Conservation (phyloP, 2,113 vertebrate genomes). For the Zapornia atra region DNA sequence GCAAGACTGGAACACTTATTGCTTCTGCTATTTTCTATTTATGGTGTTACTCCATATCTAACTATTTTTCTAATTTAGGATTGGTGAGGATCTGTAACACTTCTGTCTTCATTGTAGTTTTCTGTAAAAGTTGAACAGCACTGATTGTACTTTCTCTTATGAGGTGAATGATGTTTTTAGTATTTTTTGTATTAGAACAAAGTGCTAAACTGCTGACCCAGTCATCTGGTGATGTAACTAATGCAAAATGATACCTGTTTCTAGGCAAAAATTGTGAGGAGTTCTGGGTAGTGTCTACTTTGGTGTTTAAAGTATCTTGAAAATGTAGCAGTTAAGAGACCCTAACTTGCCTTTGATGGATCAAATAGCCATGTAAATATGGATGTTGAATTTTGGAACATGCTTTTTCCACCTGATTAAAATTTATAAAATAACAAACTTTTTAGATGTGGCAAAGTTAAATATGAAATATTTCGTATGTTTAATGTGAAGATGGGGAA, state of each 20-base stretch:
- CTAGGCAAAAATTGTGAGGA: background rate
- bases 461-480: background rate
- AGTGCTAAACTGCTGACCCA: background rate
- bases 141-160: background rate
- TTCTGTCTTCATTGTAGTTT: background rate
- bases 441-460: too few relatives aligned
- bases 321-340: background rate
- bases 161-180: background rate
- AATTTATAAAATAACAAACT: background rate
- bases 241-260: background rate
- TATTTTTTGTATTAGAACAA: background rate
- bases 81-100: background rate
- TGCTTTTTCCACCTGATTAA: background rate
- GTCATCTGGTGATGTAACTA: background rate
- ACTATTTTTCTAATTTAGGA: background rate
- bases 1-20: background rate
- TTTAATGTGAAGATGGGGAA: background rate
- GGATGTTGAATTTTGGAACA: background rate
- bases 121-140: background rate
- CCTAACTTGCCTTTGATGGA: background rate
- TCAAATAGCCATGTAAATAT: background rate
- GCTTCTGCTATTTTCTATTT: background rate
- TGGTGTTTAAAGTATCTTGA: background rate
- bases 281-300: background rate
- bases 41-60: background rate